A percentile compares a stretch with the other conserved stretches of the same genome.
Conservation (phyloP, 1,140 invertebrate genomes). For the Riptortus pedestris region DNA sequence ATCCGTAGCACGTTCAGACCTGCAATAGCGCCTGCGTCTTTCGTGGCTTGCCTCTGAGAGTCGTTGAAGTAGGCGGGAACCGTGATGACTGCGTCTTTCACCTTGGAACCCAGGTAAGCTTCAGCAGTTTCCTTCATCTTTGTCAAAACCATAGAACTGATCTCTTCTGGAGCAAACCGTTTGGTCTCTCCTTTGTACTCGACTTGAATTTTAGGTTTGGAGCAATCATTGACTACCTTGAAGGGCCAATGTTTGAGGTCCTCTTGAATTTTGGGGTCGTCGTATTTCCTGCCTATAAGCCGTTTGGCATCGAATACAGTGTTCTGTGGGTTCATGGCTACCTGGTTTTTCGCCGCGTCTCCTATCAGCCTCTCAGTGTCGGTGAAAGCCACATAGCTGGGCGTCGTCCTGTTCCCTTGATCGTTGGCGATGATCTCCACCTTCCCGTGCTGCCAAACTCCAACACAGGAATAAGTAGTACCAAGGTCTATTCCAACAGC, state of each 20-base stretch:
- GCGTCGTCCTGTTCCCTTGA: constrained; percentile 94
- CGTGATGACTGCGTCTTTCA: constrained; percentile 53
- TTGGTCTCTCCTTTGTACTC: constrained; percentile 62
- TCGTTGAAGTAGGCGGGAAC: constrained; percentile 66
- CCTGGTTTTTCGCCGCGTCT: constrained; percentile 80
- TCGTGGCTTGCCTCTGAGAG: constrained; percentile 57
- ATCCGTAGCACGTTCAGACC: constrained; percentile 71
- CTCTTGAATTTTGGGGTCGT: constrained; percentile 45
- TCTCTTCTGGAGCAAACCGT: constrained; percentile 61
- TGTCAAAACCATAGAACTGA: constrained; percentile 41
- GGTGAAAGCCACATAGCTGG: constrained; percentile 94
- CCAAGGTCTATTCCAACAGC: constrained; percentile 85
- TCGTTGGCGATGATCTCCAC: constrained; percentile 97
- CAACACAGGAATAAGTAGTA: constrained; percentile 81
- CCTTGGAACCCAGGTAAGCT: constrained; percentile 37
- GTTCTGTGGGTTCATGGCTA: constrained; percentile 89
- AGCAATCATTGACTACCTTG: constrained; percentile 47
- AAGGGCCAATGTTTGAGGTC: background rate
- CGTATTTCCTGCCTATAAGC: constrained; percentile 44
- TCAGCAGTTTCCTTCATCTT: constrained; percentile 46
- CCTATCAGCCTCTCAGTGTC: constrained; percentile 84
- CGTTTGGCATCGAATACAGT: constrained; percentile 87
- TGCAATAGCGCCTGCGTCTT: constrained; percentile 63
- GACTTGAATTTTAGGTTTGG: constrained; percentile 51
- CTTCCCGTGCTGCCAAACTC: constrained; percentile 85